phyloP scores from a whole-genome alignment of 2,797 vertebrate species.

The Tokudaia muenninki region DNA sequence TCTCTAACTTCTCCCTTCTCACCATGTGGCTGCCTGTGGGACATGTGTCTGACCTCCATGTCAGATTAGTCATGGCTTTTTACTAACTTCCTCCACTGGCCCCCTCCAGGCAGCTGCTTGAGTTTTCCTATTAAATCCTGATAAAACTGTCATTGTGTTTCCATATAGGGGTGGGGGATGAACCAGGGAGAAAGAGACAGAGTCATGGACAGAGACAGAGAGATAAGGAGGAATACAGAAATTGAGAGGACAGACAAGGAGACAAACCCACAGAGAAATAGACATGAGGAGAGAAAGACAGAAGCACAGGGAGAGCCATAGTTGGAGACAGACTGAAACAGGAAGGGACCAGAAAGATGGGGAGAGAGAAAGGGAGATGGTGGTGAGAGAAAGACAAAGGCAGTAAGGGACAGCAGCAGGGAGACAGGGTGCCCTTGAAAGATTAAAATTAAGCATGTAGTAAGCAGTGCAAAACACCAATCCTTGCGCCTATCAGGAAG shows the following conservation, averaged over 20 bases:
- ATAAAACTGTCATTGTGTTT: neutral
- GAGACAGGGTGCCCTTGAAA: neutral
- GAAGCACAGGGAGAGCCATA: neutral
- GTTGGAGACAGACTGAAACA: neutral
- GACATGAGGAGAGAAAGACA: neutral
- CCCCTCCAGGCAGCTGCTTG: neutral
- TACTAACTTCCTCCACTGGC: neutral
- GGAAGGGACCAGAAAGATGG: too few species aligned
- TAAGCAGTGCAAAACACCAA: slow-evolving; percentile 27
- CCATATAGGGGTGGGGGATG: neutral
- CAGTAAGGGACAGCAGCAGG: too few species aligned
- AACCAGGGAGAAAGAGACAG: neutral
- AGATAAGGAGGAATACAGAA: neutral
- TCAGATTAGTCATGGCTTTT: neutral
- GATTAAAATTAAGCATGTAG: neutral
- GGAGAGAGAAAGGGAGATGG: neutral
- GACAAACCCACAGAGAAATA: neutral
- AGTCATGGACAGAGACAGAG: neutral
- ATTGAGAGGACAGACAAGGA: neutral
- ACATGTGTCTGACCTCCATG: too few species aligned
- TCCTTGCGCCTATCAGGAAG: slow-evolving; percentile 7
- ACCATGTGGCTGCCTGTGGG: too few species aligned
- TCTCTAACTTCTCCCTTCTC: too few species aligned
- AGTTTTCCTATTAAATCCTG: too few species aligned
- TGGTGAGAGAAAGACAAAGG: neutral